Percentiles rank a stretch among this genome's conserved stretches.
Conservation (phyloP, 1,140 invertebrate species). For the Drosophila subpulchrella region DNA sequence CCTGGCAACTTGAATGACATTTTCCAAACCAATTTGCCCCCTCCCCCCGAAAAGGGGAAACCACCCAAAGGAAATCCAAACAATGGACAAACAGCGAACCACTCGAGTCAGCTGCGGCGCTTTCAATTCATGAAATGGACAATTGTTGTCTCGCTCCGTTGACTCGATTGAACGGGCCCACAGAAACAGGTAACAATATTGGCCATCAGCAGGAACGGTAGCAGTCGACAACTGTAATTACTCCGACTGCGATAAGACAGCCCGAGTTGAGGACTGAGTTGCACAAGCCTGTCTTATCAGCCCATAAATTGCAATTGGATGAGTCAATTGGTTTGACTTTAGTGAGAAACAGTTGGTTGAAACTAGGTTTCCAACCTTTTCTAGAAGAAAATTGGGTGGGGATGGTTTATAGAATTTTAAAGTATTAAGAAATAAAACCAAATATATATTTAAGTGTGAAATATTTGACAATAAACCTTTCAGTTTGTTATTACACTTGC, state of each 20-base stretch:
- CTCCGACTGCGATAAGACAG: constrained; percentile 37
- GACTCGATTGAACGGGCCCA: constrained; percentile 43
- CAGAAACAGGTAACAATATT: constrained; percentile 31
- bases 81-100: constrained; percentile 57
- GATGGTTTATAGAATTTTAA: no score
- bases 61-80: constrained; percentile 48
- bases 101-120: constrained; percentile 21
- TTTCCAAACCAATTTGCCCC: constrained; percentile 54
- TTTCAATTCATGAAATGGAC: constrained; percentile 80
- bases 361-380: neutral
- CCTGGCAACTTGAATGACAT: constrained; percentile 78
- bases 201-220: constrained; percentile 21
- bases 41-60: neutral
- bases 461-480: no score
- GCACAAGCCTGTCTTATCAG: constrained; percentile 48
- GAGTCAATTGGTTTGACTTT: constrained; percentile 17
- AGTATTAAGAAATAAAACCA: no score
- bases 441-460: no score
- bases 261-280: constrained; percentile 40
- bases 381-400: no score
- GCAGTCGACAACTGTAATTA: constrained; percentile 68
- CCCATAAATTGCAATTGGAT: constrained; percentile 31
- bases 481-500: no score
- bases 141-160: constrained; percentile 65
- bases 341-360: neutral